Percentiles rank a stretch among this genome's conserved stretches.
Evolutionary conservation across 2,797 vertebrate genomes (phyloP).

Genomic region (Chiroxiphia lanceolata): DNA sequence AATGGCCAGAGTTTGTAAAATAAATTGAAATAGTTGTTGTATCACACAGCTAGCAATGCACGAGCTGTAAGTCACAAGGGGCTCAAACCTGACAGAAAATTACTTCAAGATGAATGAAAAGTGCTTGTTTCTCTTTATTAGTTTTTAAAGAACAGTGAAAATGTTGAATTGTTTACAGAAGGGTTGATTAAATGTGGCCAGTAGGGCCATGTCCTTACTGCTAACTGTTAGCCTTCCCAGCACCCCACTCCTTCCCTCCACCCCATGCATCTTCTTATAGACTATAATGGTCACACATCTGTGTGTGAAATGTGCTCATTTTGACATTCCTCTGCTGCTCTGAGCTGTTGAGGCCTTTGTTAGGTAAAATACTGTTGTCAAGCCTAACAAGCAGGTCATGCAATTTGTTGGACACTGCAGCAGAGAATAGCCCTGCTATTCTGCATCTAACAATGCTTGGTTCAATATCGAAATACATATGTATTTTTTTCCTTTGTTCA

Average conservation of each 20-base stretch:
- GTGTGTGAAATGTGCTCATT: slow-evolving; percentile 96
- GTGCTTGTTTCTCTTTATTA: slow-evolving; percentile 85
- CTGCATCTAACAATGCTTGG: slow-evolving; percentile 54
- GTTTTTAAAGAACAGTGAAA: slow-evolving; percentile 86
- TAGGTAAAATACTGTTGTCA: slow-evolving; percentile 86
- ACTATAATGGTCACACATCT: slow-evolving; percentile 93
- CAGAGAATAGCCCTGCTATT: slow-evolving; percentile 65
- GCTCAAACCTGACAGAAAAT: slow-evolving; percentile 83
- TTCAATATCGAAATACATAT: slow-evolving; percentile 63
- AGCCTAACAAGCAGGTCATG: slow-evolving; percentile 87
- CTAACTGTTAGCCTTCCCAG: slow-evolving; percentile 72
- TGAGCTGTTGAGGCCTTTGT: slow-evolving; percentile 88
- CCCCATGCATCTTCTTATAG: slow-evolving; percentile 82
- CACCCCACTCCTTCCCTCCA: slow-evolving; percentile 48
- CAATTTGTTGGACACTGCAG: slow-evolving; percentile 75
- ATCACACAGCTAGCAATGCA: slow-evolving; percentile 78
- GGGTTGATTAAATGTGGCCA: slow-evolving; percentile 83
- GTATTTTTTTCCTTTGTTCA: slow-evolving; percentile 60
- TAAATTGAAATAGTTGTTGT: slow-evolving; percentile 83
- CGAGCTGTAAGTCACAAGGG: slow-evolving; percentile 77
- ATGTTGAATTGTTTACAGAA: slow-evolving; percentile 84
- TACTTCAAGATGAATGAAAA: slow-evolving; percentile 87
- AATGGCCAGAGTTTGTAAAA: slow-evolving; percentile 81
- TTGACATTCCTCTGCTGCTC: slow-evolving; percentile 92
- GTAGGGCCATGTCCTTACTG: slow-evolving; percentile 73